Percentiles rank a stretch among this genome's conserved stretches.
Conservation (phyloP, 2,113 vertebrate genomes). For the Chelonoidis abingdonii region DNA sequence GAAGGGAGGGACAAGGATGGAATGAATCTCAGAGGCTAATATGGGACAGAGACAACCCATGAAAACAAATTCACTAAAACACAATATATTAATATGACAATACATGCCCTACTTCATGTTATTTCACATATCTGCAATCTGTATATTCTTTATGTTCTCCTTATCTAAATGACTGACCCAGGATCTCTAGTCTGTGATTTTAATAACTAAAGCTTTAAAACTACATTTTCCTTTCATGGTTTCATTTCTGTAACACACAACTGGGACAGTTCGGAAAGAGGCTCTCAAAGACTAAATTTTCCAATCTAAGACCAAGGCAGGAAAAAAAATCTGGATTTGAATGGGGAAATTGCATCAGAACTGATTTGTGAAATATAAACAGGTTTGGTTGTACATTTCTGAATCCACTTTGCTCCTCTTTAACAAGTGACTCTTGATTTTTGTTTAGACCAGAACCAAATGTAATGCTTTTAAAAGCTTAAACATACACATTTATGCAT, state of each 20-base stretch:
- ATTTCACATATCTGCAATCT: fast-evolving
- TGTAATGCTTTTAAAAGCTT: constrained; percentile 77
- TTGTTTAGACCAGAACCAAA: constrained; percentile 71
- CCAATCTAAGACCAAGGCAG: neutral
- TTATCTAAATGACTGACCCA: neutral
- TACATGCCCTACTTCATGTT: fast-evolving
- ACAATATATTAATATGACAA: fast-evolving
- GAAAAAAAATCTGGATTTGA: neutral
- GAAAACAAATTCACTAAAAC: neutral
- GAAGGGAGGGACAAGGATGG: neutral
- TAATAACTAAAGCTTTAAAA: neutral
- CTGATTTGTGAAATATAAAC: neutral
- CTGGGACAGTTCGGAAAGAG: neutral
- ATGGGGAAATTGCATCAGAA: fast-evolving
- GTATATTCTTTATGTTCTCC: fast-evolving
- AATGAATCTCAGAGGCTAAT: neutral
- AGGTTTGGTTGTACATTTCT: neutral
- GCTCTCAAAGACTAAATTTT: neutral
- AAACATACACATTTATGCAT: constrained; percentile 79
- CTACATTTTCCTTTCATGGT: fast-evolving
- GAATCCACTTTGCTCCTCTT: neutral
- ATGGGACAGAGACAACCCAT: neutral
- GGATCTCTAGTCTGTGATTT: neutral
- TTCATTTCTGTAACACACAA: no score
- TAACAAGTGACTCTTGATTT: constrained; percentile 55